Evolutionary conservation across 2,797 vertebrate genomes (phyloP).

Genomic region (Rhabdomys pumilio): DNA sequence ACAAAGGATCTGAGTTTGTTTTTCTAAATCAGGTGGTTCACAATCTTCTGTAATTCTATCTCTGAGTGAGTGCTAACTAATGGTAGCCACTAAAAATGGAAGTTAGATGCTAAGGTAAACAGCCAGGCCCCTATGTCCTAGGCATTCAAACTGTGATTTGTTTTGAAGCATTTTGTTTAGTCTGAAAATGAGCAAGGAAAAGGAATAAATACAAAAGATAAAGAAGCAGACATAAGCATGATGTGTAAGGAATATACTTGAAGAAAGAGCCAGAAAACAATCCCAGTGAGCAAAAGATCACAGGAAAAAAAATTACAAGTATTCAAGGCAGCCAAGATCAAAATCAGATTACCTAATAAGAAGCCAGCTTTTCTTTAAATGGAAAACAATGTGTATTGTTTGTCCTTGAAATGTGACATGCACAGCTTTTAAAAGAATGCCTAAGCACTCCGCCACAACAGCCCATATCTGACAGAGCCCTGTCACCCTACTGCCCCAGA

Average conservation of each 20-base stretch:
- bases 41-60: neutral
- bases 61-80: slow-evolving; percentile 76
- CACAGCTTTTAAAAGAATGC: slow-evolving; percentile 48
- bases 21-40: neutral
- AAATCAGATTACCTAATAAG: slow-evolving; percentile 68
- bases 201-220: slow-evolving; percentile 88
- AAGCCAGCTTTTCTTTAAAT: slow-evolving; percentile 65
- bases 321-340: slow-evolving; percentile 61
- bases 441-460: neutral
- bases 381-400: slow-evolving; percentile 54
- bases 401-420: slow-evolving; percentile 66
- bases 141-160: slow-evolving; percentile 95
- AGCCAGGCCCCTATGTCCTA: slow-evolving; percentile 92
- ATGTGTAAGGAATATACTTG: slow-evolving; percentile 75
- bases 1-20: neutral
- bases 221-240: slow-evolving; percentile 87
- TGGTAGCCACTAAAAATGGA: neutral
- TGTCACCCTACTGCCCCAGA: neutral
- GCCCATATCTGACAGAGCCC: slow-evolving; percentile 28
- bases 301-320: slow-evolving; percentile 71
- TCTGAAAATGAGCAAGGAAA: slow-evolving; percentile 95
- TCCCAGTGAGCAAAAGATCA: slow-evolving; percentile 56
- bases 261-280: slow-evolving; percentile 59
- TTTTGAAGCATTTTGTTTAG: slow-evolving; percentile 95
- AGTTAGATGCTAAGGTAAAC: slow-evolving; percentile 60